Percentiles rank a stretch among this genome's conserved stretches.
These are phyloP conservation scores for Lochmaea crataegi DNA, from an alignment of 2,888 invertebrate species.

Conservation along the genomic window DNA sequence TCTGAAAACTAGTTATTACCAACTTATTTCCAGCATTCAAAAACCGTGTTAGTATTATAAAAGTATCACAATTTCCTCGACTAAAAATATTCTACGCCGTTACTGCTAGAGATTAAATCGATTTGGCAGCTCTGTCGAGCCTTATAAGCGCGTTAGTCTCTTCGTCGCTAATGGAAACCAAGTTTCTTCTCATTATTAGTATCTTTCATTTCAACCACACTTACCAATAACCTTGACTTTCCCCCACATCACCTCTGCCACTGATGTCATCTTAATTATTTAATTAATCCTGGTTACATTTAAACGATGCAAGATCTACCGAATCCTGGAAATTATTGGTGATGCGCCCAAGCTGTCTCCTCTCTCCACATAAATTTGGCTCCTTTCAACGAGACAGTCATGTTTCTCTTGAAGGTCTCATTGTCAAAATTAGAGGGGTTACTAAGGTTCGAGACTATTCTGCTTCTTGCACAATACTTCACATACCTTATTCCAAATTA, in stretches of 20 bases:
- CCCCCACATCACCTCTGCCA: constrained; percentile 22
- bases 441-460: constrained; percentile 33
- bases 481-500: constrained; percentile 1
- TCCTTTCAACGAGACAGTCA: constrained; percentile 38
- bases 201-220: constrained; percentile 1
- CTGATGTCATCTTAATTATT: constrained; percentile 46
- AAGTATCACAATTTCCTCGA: not conserved
- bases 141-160: not conserved
- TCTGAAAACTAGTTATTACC: too few species aligned
- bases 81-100: not conserved
- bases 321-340: constrained; percentile 48
- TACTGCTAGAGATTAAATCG: not conserved
- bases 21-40: too few species aligned
- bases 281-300: constrained; percentile 51
- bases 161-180: not conserved
- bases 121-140: not conserved
- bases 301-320: constrained; percentile 49
- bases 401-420: constrained; percentile 35
- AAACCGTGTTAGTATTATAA: too few species aligned
- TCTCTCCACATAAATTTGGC: constrained; percentile 36
- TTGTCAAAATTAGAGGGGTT: constrained; percentile 38
- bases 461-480: constrained; percentile 11
- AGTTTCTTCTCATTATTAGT: not conserved
- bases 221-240: constrained; percentile 10
- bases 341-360: constrained; percentile 46